A percentile compares a stretch with the other conserved stretches of the same genome.
These are phyloP conservation scores for Megalonaias nervosa DNA, from an alignment of 1,140 invertebrate genomes.

Conservation along the genomic window DNA sequence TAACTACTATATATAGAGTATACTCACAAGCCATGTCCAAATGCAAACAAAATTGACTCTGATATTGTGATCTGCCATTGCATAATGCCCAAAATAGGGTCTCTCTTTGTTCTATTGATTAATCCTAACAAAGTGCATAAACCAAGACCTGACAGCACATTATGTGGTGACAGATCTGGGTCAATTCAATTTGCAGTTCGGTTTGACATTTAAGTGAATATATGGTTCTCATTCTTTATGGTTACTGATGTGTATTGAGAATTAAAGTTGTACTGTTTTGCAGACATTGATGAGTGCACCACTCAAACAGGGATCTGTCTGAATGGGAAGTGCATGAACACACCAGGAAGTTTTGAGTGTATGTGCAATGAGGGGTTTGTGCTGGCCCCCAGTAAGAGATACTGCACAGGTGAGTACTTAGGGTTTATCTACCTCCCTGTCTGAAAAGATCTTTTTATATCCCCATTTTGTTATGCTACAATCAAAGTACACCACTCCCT, in stretches of 20 bases:
- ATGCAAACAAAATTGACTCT: too few species aligned
- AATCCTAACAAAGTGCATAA: too few species aligned
- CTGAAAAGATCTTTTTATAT: background rate
- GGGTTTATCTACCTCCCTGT: background rate
- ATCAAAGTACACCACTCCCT: too few species aligned
- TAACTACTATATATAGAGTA: too few species aligned
- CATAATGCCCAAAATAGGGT: too few species aligned
- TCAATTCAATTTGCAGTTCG: background rate
- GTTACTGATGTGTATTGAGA: background rate
- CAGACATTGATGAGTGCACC: conserved; percentile 88
- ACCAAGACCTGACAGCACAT: background rate
- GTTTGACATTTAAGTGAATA: background rate
- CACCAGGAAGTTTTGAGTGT: conserved; percentile 65
- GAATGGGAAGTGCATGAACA: conserved; percentile 87
- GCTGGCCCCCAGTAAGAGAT: conserved; percentile 84
- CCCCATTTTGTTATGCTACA: background rate
- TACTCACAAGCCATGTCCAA: too few species aligned
- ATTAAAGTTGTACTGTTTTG: conserved; percentile 28
- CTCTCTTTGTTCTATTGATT: too few species aligned
- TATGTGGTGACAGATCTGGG: background rate
- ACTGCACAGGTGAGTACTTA: conserved; percentile 83
- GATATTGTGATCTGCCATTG: too few species aligned
- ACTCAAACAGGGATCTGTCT: conserved; percentile 85
- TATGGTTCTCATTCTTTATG: conserved; percentile 7
- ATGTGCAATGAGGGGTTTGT: conserved; percentile 71